phyloP scores from a whole-genome alignment of 2,113 vertebrate species.

The Clarias macrocephalus region DNA sequence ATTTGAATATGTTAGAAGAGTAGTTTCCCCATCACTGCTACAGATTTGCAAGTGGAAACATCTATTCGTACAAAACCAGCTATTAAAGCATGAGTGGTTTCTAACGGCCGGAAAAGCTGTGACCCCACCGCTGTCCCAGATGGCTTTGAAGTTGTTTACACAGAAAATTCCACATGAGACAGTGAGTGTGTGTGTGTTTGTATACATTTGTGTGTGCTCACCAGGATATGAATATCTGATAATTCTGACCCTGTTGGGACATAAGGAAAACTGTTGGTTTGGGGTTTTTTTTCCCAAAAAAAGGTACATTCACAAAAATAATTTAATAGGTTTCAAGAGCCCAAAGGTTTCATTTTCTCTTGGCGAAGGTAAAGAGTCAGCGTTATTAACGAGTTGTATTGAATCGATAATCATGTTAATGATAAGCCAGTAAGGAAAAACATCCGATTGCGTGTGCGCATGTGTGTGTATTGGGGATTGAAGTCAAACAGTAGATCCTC shows the following conservation, averaged over 20 bases:
- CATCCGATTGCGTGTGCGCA: slow-evolving; percentile 31
- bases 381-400: neutral
- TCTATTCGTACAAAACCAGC: neutral
- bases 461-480: slow-evolving; percentile 21
- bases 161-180: slow-evolving; percentile 70
- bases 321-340: neutral
- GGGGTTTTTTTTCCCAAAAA: neutral
- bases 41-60: neutral
- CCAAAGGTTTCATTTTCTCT: neutral
- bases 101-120: slow-evolving; percentile 37
- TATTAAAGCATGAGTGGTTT: slow-evolving; percentile 21
- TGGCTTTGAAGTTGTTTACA: slow-evolving; percentile 70
- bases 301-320: neutral
- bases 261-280: neutral
- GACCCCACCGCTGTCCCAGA: slow-evolving; percentile 33
- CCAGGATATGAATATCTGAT: neutral
- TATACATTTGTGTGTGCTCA: neutral
- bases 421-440: neutral
- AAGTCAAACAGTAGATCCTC: slow-evolving; percentile 66
- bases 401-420: neutral
- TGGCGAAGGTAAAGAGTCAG: too few relatives aligned
- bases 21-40: neutral
- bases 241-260: neutral
- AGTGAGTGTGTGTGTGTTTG: slow-evolving; percentile 35
- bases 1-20: neutral